Evolutionary conservation across 1,140 invertebrate species (phyloP).

Genomic region (Charaxes varanes): DNA sequence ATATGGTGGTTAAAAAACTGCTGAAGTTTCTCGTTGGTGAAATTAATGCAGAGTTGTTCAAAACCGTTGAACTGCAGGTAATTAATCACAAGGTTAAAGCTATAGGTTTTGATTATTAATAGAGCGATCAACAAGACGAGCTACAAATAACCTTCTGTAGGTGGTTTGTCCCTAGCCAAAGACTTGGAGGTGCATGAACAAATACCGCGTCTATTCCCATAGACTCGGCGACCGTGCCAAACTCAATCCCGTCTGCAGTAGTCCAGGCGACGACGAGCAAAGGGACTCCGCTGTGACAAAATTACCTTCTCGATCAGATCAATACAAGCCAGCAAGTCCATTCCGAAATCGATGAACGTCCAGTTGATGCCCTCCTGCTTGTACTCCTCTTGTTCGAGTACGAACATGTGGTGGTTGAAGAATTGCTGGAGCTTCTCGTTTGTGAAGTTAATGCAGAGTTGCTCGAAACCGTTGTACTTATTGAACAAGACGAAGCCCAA

Average conservation of each 20-base stretch:
- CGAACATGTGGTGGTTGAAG: slow-evolving; percentile 99
- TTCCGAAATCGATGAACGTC: too few relatives aligned
- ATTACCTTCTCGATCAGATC: too few relatives aligned
- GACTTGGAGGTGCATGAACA: slow-evolving; percentile 19
- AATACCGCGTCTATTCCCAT: slow-evolving; percentile 36
- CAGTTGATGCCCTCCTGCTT: too few relatives aligned
- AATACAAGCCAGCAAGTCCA: too few relatives aligned
- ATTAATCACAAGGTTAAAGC: slow-evolving; percentile 49
- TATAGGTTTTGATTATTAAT: slow-evolving; percentile 21
- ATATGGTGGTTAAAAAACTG: too few relatives aligned
- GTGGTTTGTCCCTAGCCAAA: slow-evolving; percentile 22
- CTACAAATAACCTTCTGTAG: slow-evolving; percentile 61
- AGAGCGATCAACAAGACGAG: slow-evolving; percentile 20
- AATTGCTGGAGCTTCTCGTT: slow-evolving; percentile 98
- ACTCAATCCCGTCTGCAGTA: slow-evolving; percentile 41
- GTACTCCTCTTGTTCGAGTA: too few relatives aligned
- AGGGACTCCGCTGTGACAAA: slow-evolving; percentile 27
- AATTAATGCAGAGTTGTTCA: too few relatives aligned
- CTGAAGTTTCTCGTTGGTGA: too few relatives aligned
- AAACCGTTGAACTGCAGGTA: too few relatives aligned
- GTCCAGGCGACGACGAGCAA: slow-evolving; percentile 42
- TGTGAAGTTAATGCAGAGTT: slow-evolving; percentile 99
- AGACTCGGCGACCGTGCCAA: slow-evolving; percentile 32
- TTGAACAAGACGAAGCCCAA: slow-evolving; percentile 48
- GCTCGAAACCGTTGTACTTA: slow-evolving; percentile 98